phyloP scores from a whole-genome alignment of 2,888 invertebrate species.

The Tortricodes alternella region DNA sequence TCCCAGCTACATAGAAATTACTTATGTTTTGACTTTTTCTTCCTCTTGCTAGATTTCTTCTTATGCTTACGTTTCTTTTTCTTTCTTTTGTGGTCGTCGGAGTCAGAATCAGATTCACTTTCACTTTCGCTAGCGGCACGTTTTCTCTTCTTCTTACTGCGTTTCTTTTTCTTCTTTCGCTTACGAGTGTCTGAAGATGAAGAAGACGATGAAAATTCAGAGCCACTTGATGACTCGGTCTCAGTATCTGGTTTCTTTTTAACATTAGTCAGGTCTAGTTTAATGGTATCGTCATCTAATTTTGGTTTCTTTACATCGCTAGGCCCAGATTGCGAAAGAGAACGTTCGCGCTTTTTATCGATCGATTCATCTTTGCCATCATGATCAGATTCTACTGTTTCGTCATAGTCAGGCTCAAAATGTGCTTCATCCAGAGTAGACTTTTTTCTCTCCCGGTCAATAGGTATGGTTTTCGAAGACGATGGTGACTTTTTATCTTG shows the following conservation, averaged over 20 bases:
- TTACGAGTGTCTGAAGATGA: conserved; percentile 80
- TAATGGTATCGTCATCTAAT: conserved; percentile 71
- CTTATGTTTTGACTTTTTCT: conserved; percentile 85
- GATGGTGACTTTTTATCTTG: conserved; percentile 49
- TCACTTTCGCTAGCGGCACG: conserved; percentile 85
- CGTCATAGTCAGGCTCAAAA: conserved; percentile 90
- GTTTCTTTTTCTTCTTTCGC: conserved; percentile 85
- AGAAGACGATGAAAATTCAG: conserved; percentile 77
- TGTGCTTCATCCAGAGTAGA: conserved; percentile 87
- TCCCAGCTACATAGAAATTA: conserved; percentile 40
- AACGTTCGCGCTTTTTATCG: conserved; percentile 65
- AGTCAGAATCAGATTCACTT: conserved; percentile 85
- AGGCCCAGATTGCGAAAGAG: conserved; percentile 51
- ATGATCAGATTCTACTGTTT: conserved; percentile 82
- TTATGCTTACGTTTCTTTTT: conserved; percentile 87
- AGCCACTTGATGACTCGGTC: conserved; percentile 69
- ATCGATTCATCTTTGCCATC: conserved; percentile 82
- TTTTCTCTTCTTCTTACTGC: conserved; percentile 84
- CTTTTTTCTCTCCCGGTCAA: conserved; percentile 83
- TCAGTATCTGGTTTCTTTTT: conserved; percentile 76
- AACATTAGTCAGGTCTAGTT: conserved; percentile 74
- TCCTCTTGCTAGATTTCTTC: conserved; percentile 87
- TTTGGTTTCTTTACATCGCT: conserved; percentile 63
- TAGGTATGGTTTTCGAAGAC: conserved; percentile 38
- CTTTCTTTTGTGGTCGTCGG: conserved; percentile 85